phyloP scores from a whole-genome alignment of 1,140 invertebrate genomes.

The Drosophila nigrodunni region DNA sequence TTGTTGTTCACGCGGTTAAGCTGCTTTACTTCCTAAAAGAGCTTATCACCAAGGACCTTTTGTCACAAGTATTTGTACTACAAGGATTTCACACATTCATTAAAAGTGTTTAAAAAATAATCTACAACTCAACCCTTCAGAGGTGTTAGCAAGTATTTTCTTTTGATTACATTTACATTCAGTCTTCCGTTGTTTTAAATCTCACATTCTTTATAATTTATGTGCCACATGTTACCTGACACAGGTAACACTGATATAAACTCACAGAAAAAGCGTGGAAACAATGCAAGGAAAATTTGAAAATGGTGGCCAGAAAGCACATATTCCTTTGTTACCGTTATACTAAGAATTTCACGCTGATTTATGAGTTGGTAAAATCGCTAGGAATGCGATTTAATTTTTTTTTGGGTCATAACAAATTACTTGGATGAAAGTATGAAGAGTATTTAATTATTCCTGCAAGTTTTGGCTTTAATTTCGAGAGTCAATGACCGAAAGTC shows the following conservation, averaged over 20 bases:
- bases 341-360: conserved; percentile 74
- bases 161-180: conserved; percentile 53
- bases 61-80: conserved; percentile 1
- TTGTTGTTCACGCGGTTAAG: conserved; percentile 7
- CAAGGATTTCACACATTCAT: conserved; percentile 53
- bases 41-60: conserved; percentile 57
- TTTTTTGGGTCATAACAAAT: conserved; percentile 26
- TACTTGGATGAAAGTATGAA: background rate
- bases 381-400: conserved; percentile 28
- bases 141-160: conserved; percentile 13
- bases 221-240: conserved; percentile 73
- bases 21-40: background rate
- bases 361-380: conserved; percentile 60
- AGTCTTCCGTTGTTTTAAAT: conserved; percentile 41
- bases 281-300: conserved; percentile 61
- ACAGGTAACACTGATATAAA: conserved; percentile 60
- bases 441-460: background rate
- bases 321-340: conserved; percentile 62
- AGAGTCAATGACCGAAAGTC: conserved; percentile 29
- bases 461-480: conserved; percentile 20
- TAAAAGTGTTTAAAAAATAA: conserved; percentile 47
- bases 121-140: conserved; percentile 32
- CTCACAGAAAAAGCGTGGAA: conserved; percentile 48
- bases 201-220: conserved; percentile 66
- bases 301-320: conserved; percentile 35